phyloP scores from a whole-genome alignment of 2,797 vertebrate genomes.

The Hephaestus fuliginosus region DNA sequence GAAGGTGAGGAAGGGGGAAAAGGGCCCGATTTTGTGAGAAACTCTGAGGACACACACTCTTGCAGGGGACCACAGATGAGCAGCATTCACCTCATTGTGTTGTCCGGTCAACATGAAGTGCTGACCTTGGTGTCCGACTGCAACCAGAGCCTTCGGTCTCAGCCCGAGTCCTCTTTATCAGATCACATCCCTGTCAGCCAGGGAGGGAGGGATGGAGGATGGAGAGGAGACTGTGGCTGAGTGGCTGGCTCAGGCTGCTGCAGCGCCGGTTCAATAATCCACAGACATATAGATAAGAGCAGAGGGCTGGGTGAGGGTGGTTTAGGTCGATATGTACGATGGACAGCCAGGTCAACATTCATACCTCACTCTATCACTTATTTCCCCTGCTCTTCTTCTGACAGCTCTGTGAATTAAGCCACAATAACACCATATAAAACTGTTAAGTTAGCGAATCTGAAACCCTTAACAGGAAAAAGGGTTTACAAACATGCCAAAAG shows the following conservation, averaged over 20 bases:
- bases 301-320: conserved; percentile 53
- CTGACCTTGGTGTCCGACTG: conserved; percentile 82
- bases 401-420: conserved; percentile 11
- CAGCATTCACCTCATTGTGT: conserved; percentile 61
- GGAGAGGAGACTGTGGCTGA: conserved; percentile 65
- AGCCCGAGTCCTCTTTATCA: conserved; percentile 68
- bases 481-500: conserved; percentile 2
- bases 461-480: background rate
- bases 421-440: conserved; percentile 3
- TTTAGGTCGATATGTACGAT: conserved; percentile 54
- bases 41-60: conserved; percentile 22
- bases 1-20: conserved; percentile 36
- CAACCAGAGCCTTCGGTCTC: conserved; percentile 77
- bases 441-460: conserved; percentile 15
- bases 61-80: conserved; percentile 68
- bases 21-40: conserved; percentile 13
- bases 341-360: conserved; percentile 57
- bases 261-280: conserved; percentile 77
- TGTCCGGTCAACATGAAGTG: conserved; percentile 71
- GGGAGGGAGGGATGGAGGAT: conserved; percentile 50
- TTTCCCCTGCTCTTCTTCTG: conserved; percentile 20
- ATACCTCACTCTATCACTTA: conserved; percentile 42
- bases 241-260: conserved; percentile 58
- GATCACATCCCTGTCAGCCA: conserved; percentile 60
- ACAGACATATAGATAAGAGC: conserved; percentile 75